Evolutionary conservation across 1,140 invertebrate genomes (phyloP).

Genomic region (Brachionus calyciflorus): DNA sequence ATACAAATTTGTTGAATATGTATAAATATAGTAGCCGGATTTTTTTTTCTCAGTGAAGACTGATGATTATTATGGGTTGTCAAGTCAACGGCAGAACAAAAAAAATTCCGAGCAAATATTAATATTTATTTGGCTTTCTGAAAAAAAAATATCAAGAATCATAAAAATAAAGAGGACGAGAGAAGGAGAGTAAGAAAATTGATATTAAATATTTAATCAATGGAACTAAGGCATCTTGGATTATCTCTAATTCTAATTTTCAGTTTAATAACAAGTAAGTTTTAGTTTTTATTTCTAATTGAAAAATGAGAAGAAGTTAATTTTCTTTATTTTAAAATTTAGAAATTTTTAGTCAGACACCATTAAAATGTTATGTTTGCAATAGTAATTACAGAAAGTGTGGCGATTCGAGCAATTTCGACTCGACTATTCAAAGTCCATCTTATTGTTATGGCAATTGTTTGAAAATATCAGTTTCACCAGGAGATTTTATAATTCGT

Average conservation of each 20-base stretch:
- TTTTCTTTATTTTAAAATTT: background rate
- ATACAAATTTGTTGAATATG: too few relatives aligned
- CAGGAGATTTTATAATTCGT: slow-evolving; percentile 25
- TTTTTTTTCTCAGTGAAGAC: too few relatives aligned
- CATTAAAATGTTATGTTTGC: slow-evolving; percentile 30
- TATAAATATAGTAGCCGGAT: too few relatives aligned
- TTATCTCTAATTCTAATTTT: background rate
- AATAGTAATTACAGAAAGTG: slow-evolving; percentile 40
- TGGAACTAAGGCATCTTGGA: background rate
- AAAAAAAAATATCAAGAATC: too few relatives aligned
- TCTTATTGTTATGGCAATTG: slow-evolving; percentile 25
- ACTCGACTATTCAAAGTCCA: background rate
- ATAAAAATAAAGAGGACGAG: too few relatives aligned
- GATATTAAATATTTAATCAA: background rate
- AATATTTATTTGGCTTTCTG: too few relatives aligned
- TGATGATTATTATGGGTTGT: too few relatives aligned
- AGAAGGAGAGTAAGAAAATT: too few relatives aligned
- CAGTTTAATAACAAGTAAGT: too few relatives aligned
- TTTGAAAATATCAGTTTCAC: slow-evolving; percentile 22
- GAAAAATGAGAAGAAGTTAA: too few relatives aligned
- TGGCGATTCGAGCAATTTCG: slow-evolving; percentile 2
- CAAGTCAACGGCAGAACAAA: too few relatives aligned
- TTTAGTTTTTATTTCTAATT: background rate
- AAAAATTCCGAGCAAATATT: too few relatives aligned
- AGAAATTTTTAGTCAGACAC: slow-evolving; percentile 1